These are phyloP conservation scores for Endomychus coccineus DNA, from an alignment of 2,888 invertebrate species.

Conservation along the genomic window DNA sequence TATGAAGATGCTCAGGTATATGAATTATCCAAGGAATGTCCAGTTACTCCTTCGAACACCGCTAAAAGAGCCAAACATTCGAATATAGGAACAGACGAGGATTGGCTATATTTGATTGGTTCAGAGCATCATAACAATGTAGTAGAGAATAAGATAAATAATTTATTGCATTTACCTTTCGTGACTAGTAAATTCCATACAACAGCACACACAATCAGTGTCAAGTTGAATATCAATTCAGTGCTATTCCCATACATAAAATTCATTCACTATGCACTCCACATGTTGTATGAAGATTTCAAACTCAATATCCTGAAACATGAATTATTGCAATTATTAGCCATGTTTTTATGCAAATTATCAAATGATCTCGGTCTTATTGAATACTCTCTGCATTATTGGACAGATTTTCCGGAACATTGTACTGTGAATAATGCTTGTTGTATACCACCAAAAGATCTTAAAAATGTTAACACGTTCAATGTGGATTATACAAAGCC, in stretches of 20 bases:
- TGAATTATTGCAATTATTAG: conserved; percentile 61
- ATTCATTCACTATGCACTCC: conserved; percentile 70
- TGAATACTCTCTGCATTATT: conserved; percentile 71
- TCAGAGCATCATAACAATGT: conserved; percentile 19
- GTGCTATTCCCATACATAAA: conserved; percentile 66
- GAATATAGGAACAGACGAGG: conserved; percentile 70
- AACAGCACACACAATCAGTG: no score
- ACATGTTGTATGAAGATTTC: conserved; percentile 85
- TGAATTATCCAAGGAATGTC: conserved; percentile 32
- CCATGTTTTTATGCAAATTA: conserved; percentile 65
- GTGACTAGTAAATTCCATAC: background rate
- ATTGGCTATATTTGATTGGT: conserved; percentile 61
- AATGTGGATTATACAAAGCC: conserved; percentile 55
- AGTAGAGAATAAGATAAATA: conserved; percentile 1
- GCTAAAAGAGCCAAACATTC: conserved; percentile 73
- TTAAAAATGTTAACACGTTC: conserved; percentile 54
- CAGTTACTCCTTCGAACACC: conserved; percentile 45
- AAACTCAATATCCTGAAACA: conserved; percentile 69
- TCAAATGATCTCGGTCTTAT: conserved; percentile 66
- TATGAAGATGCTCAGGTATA: conserved; percentile 49
- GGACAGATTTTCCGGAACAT: conserved; percentile 71
- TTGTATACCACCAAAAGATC: conserved; percentile 51
- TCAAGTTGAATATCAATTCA: conserved; percentile 54
- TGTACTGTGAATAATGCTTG: conserved; percentile 43
- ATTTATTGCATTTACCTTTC: background rate